Evolutionary conservation across 2,888 invertebrate genomes (phyloP).

Genomic region (Campoplex nolae): DNA sequence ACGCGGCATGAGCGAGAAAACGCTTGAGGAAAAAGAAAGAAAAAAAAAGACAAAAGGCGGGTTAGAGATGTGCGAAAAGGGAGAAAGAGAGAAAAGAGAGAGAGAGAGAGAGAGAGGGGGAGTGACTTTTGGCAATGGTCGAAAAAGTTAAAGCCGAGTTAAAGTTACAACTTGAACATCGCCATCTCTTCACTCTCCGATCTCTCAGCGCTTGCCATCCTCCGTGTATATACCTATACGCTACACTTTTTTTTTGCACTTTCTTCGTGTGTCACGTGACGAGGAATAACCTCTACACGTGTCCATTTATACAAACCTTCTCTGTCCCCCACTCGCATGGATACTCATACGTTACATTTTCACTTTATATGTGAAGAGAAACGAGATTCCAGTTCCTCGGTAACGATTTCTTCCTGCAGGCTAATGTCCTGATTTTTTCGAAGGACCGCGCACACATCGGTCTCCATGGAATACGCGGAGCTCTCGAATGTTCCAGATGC

Average conservation of each 20-base stretch:
- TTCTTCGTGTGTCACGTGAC: constrained; percentile 41
- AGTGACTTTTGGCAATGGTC: constrained; percentile 67
- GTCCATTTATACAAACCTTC: constrained; percentile 1
- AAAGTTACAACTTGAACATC: constrained; percentile 62
- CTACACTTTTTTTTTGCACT: neutral
- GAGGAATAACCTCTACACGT: constrained; percentile 31
- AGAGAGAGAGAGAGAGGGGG: constrained; percentile 61
- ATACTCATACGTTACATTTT: neutral
- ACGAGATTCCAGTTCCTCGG: constrained; percentile 15
- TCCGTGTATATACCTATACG: neutral
- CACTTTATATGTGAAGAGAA: neutral
- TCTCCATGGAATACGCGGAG: constrained; percentile 55
- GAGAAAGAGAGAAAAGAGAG: constrained; percentile 64
- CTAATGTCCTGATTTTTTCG: constrained; percentile 62
- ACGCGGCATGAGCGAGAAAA: constrained; percentile 50
- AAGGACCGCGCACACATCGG: constrained; percentile 44
- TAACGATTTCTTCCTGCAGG: constrained; percentile 68
- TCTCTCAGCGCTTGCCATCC: constrained; percentile 23
- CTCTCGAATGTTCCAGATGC: constrained; percentile 7
- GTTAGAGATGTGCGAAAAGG: constrained; percentile 62
- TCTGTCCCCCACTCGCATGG: neutral
- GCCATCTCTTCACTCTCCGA: constrained; percentile 39
- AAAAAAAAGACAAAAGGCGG: constrained; percentile 29
- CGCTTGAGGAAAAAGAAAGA: constrained; percentile 58
- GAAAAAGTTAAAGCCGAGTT: constrained; percentile 66